Evolutionary conservation across 2,888 invertebrate genomes (phyloP), one percentile per base, ranked within the genome.

Genomic region (Ochropacha duplaris): DNA sequence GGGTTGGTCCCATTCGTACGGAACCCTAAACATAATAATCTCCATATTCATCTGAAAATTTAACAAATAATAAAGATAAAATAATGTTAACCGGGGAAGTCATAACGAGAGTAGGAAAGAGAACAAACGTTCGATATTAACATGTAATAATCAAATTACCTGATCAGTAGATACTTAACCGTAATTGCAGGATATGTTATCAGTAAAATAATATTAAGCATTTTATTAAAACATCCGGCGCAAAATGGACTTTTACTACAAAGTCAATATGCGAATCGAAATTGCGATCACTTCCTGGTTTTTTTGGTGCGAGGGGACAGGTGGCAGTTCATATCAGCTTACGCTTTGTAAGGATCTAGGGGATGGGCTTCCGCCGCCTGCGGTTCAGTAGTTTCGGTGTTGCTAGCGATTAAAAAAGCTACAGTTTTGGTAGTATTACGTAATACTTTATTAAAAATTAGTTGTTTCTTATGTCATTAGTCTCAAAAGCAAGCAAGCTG

Each of bases 341-440:
- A 81, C 83, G 81, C 76, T 75, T 71, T 72, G 76, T 71, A 60
- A 61, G 62, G 72, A 68, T 60, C 61, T 54, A 61, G 69, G 66
- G 59, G 64, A 62, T 52, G 52, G 26, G 64, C 66, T 74, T 78
- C 78, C 78, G 78, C 70, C 65, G 66, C 64, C 57, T 55, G 57
- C 31, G 11, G 59, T 52, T 31, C 22, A 39, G 31, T 44, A 19
- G 19, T 44, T 44, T 19, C 9, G 2, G 44, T 16, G 44, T 44
- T 44, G 19, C 44, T 2, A 44, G 19, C 9, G 1, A 19, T 9
- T 19, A 8, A 44, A 44, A n/a, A 39, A 44, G 9, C 9, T 44
- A 44, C 44, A 19, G 16, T 19, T 19, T 44, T 44, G 16, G 44
- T 44, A 44, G 44, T 44, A n/a, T 36, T 36, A n/a, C n/a, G n/a